Conservation (phyloP, 2,113 vertebrate genomes). For the Brachyhypopomus gauderio region DNA sequence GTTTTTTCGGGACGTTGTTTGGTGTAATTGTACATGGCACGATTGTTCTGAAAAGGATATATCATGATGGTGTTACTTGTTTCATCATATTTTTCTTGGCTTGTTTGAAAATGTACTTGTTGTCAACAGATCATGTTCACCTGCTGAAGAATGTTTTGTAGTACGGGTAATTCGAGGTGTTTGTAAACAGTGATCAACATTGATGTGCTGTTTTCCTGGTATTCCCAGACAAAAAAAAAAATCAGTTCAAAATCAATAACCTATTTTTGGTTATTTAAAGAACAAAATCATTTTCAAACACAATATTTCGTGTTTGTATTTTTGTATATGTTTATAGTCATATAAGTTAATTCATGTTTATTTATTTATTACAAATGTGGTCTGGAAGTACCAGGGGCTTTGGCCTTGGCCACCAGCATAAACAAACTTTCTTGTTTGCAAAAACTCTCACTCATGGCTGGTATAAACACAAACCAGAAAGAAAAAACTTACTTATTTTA, state of each 20-base stretch:
- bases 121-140: neutral
- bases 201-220: neutral
- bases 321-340: too few species aligned
- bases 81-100: too few species aligned
- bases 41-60: neutral
- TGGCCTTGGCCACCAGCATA: too few species aligned
- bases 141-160: neutral
- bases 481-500: neutral
- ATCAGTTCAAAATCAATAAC: neutral
- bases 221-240: neutral
- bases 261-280: neutral
- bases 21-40: neutral
- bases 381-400: too few species aligned
- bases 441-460: neutral
- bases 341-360: too few species aligned
- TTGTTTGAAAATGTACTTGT: neutral
- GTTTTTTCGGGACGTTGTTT: too few species aligned
- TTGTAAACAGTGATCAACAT: constrained; percentile 1
- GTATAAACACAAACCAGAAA: neutral
- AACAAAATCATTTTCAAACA: too few species aligned
- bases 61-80: too few species aligned
- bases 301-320: too few species aligned
- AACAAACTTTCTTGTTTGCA: too few species aligned
- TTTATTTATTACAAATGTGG: too few species aligned
- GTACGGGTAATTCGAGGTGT: neutral